These are phyloP conservation scores for Gymnocypris eckloni DNA, from an alignment of 2,797 vertebrate genomes.

Conservation along the genomic window DNA sequence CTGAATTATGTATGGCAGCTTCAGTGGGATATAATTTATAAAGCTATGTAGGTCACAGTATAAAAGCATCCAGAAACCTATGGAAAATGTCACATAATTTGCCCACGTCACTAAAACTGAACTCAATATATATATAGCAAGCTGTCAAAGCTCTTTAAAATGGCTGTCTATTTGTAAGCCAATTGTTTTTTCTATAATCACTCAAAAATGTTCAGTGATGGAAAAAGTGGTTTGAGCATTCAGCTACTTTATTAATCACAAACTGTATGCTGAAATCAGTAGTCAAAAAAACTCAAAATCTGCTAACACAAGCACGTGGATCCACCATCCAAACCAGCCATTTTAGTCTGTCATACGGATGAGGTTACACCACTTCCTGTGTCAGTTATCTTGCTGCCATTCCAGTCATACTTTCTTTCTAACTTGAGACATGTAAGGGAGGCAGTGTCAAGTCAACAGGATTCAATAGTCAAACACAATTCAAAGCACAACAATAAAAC, in stretches of 20 bases:
- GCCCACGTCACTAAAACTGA: neutral
- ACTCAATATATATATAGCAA: neutral
- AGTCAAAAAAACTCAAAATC: conserved; percentile 37
- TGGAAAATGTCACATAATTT: neutral
- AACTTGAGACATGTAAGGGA: conserved; percentile 13
- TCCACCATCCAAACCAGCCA: conserved; percentile 47
- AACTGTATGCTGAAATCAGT: neutral
- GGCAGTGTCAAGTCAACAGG: neutral
- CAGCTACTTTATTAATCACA: neutral
- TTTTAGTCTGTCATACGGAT: conserved; percentile 56
- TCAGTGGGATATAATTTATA: neutral
- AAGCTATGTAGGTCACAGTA: neutral
- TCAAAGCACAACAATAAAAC: neutral
- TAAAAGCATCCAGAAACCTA: neutral
- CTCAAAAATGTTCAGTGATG: neutral
- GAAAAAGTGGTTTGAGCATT: neutral
- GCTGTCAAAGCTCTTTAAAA: neutral
- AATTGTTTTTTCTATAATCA: neutral
- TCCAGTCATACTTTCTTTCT: conserved; percentile 52
- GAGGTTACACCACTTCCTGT: conserved; percentile 65
- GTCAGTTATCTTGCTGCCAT: conserved; percentile 58
- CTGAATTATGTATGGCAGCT: neutral
- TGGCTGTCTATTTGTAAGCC: neutral
- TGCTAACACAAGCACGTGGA: conserved; percentile 39
- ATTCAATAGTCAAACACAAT: conserved; percentile 10